Base-by-base conservation (phyloP, 2,797 vertebrate species). In the Urophycis tenuis region DNA sequence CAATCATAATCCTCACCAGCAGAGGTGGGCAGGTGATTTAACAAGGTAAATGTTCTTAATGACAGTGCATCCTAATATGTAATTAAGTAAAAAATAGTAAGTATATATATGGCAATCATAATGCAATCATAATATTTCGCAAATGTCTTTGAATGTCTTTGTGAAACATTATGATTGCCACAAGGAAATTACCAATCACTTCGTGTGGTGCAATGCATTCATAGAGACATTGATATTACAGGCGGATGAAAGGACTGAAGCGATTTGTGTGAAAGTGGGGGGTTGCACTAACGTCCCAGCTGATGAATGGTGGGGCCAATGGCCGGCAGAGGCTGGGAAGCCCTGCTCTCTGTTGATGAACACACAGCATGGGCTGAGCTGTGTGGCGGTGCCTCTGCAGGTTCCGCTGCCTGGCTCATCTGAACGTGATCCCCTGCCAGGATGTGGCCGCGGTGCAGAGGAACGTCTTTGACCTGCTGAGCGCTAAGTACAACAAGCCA, bases 371-470 rank as follows among this genome's bases (percentile, higher is more conserved):
- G n/a, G 29, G 14, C 17, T 41, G 45, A 15, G 15, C 17, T 8
- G 60, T 30, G 53, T 10, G 1, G 0, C 17, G 3, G 77, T 33
- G 76, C 29, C 22, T 8, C 17, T 74, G 34, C 17, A 94, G 92
- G 74, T 94, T 91, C 74, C 2, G 77, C 25, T 86, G 90, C 76
- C 78, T 89, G 84, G 87, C 87, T 41, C 77, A 90, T 14, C 17
- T 88, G 14, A 91, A 17, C 1, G 87, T 91, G 15, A 81, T 82
- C 74, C 92, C 92, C n/a, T 11, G 53, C 2, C 0, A 30, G 74
- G 85, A 92, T 29, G 92, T 93, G 45, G 85, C 89, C 29, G 1
- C 7, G 19, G 79, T 92, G 29, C 90, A 92, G 74, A 53, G 25
- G 0, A 3, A 81, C 31, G 78, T 93, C 7, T 4, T 35, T 32